phyloP scores from a whole-genome alignment of 2,888 invertebrate species.

The Andricus curvator region DNA sequence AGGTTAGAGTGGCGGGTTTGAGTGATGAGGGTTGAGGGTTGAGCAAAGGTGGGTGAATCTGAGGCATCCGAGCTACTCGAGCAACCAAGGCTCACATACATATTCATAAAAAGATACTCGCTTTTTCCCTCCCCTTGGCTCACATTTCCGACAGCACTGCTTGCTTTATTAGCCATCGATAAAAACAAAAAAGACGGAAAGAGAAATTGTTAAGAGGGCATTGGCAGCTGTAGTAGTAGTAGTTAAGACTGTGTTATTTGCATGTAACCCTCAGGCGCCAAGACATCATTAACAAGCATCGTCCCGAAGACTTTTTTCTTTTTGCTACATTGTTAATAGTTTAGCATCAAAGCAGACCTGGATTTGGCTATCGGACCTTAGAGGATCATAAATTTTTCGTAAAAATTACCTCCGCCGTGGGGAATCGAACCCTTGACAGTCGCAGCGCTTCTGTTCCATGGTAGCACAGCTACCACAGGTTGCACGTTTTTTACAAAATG shows the following conservation, averaged over 20 bases:
- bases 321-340: neutral
- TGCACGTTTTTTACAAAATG: too few relatives aligned
- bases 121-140: slow-evolving; percentile 46
- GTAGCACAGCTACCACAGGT: too few relatives aligned
- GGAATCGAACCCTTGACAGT: too few relatives aligned
- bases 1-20: neutral
- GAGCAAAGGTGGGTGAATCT: neutral
- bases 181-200: slow-evolving; percentile 49
- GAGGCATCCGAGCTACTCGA: slow-evolving; percentile 47
- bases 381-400: too few relatives aligned
- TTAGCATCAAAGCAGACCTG: neutral
- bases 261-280: too few relatives aligned
- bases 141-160: slow-evolving; percentile 50
- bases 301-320: neutral
- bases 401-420: too few relatives aligned
- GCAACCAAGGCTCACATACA: slow-evolving; percentile 63
- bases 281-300: too few relatives aligned
- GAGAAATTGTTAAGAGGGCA: neutral
- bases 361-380: too few relatives aligned
- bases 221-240: neutral
- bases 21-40: neutral
- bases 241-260: too few relatives aligned
- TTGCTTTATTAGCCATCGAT: slow-evolving; percentile 55
- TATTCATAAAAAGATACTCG: slow-evolving; percentile 69
- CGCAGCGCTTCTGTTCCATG: too few relatives aligned